phyloP scores from a whole-genome alignment of 2,797 vertebrate species.

The Manis javanica region DNA sequence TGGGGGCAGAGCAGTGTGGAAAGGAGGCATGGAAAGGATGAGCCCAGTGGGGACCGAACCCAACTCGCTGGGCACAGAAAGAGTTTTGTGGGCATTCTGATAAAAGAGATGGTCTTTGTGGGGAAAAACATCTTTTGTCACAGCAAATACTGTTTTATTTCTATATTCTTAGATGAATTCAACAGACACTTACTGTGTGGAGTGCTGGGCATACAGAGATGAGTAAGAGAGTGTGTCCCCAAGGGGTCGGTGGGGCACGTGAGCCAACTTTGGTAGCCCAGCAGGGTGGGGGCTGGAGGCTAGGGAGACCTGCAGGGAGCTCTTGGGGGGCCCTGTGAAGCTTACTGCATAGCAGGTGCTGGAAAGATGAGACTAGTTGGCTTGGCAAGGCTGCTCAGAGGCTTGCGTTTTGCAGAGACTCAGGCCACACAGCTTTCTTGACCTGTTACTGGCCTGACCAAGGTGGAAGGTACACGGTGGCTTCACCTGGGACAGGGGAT shows the following conservation, averaged over 20 bases:
- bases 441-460: background rate
- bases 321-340: background rate
- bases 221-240: background rate
- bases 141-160: background rate
- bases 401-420: background rate
- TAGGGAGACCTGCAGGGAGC: too few relatives aligned
- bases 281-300: background rate
- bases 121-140: background rate
- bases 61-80: background rate
- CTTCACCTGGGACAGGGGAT: background rate
- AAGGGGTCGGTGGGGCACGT: background rate
- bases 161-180: background rate
- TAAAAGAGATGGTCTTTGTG: background rate
- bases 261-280: background rate
- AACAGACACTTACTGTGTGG: background rate
- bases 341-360: background rate
- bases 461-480: background rate
- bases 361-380: background rate
- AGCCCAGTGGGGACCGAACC: accelerated
- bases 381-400: background rate
- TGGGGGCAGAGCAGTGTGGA: background rate
- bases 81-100: background rate
- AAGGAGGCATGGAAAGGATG: background rate
- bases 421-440: background rate
- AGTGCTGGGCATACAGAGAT: background rate